Conservation (phyloP, 2,888 invertebrate species). For the Eilema griseolum region DNA sequence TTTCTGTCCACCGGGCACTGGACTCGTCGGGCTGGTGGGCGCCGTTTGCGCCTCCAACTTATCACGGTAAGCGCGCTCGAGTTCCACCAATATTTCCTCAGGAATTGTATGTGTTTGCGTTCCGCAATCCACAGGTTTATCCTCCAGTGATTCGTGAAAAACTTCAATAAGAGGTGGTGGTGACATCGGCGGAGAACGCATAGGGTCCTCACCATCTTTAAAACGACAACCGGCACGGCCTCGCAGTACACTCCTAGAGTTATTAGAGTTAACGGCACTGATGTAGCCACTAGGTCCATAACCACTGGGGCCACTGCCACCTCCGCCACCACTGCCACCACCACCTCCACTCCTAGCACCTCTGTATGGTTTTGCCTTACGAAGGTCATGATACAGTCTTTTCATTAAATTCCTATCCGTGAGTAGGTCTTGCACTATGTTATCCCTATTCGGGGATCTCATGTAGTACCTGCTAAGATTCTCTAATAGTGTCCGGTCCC, state of each 20-base stretch:
- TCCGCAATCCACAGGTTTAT: conserved; percentile 82
- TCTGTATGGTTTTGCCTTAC: conserved; percentile 88
- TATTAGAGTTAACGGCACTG: conserved; percentile 77
- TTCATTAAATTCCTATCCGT: conserved; percentile 91
- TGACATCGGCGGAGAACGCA: conserved; percentile 81
- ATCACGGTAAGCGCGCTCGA: conserved; percentile 80
- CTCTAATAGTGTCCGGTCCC: conserved; percentile 87
- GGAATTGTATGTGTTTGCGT: conserved; percentile 89
- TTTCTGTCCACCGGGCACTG: conserved; percentile 69
- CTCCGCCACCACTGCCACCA: conserved; percentile 61
- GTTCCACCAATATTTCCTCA: conserved; percentile 83
- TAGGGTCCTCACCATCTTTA: conserved; percentile 65
- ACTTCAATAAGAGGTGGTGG: conserved; percentile 91
- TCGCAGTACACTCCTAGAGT: conserved; percentile 62
- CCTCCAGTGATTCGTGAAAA: conserved; percentile 87
- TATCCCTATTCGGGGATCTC: conserved; percentile 89
- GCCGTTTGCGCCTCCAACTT: conserved; percentile 76
- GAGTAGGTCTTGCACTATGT: conserved; percentile 90
- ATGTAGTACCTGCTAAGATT: conserved; percentile 90
- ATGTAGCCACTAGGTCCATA: conserved; percentile 64
- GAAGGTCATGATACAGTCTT: conserved; percentile 90
- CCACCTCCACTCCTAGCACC: conserved; percentile 78
- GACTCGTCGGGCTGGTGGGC: conserved; percentile 79
- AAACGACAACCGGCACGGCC: conserved; percentile 62
- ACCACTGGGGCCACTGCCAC: conserved; percentile 81